A percentile compares a stretch with the other conserved stretches of the same genome.
phyloP scores from a whole-genome alignment of 1,140 invertebrate genomes.

The Arion vulgaris region DNA sequence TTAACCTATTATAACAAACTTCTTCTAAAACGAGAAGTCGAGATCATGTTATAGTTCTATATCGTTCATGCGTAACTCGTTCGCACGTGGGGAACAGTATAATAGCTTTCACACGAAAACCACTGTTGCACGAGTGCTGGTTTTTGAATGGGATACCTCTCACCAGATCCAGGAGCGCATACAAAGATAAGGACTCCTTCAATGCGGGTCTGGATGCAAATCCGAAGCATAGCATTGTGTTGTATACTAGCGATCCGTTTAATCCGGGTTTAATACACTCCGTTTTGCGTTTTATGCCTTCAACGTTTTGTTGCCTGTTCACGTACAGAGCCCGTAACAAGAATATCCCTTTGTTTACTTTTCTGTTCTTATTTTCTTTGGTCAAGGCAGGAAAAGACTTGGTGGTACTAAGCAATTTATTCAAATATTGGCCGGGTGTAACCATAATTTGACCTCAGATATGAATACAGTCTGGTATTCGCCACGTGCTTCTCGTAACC shows the following conservation, averaged over 20 bases:
- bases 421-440: too few relatives aligned
- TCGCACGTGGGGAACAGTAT: neutral
- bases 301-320: neutral
- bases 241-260: neutral
- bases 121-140: neutral
- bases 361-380: conserved; percentile 5
- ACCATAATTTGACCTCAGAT: too few relatives aligned
- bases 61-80: neutral
- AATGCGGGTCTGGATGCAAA: conserved; percentile 11
- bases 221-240: neutral
- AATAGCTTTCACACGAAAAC: neutral
- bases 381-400: neutral
- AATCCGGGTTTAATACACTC: conserved; percentile 12
- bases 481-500: too few relatives aligned
- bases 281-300: neutral
- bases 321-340: neutral
- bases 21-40: neutral
- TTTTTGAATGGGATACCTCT: neutral
- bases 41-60: neutral
- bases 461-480: too few relatives aligned
- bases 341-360: neutral
- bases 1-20: neutral
- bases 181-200: conserved; percentile 1
- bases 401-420: neutral
- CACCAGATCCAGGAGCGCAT: neutral